These are phyloP conservation scores for Kryptopterus vitreolus DNA, from an alignment of 2,797 vertebrate species.

Conservation along the genomic window DNA sequence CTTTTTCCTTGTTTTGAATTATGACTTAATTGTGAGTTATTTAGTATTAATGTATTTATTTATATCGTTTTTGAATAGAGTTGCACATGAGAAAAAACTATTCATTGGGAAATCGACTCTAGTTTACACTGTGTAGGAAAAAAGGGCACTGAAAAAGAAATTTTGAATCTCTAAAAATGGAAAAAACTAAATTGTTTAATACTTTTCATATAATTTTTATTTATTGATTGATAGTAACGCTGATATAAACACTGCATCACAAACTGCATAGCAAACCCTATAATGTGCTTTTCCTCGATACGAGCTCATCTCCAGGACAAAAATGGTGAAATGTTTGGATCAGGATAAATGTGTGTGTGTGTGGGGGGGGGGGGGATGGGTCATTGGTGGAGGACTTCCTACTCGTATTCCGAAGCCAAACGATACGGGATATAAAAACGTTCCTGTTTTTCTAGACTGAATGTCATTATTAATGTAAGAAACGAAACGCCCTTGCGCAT, in stretches of 20 bases:
- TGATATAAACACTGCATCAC: not conserved
- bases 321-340: not conserved
- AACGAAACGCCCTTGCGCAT: not conserved
- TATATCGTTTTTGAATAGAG: not conserved
- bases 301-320: not conserved
- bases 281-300: not conserved
- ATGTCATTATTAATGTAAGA: not conserved
- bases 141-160: not conserved
- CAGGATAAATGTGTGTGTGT: no score
- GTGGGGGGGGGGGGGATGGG: not conserved
- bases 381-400: not conserved
- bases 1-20: not conserved
- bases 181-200: no score
- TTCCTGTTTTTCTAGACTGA: not conserved
- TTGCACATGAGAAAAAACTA: not conserved
- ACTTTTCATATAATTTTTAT: not conserved
- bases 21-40: not conserved
- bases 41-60: not conserved
- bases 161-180: no score
- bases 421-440: not conserved
- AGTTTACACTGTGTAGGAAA: not conserved
- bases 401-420: constrained; percentile 1
- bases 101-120: not conserved
- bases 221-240: not conserved
- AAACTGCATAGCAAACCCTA: not conserved